Evolutionary conservation across 2,113 vertebrate species (phyloP).

Genomic region (Gorilla gorilla): DNA sequence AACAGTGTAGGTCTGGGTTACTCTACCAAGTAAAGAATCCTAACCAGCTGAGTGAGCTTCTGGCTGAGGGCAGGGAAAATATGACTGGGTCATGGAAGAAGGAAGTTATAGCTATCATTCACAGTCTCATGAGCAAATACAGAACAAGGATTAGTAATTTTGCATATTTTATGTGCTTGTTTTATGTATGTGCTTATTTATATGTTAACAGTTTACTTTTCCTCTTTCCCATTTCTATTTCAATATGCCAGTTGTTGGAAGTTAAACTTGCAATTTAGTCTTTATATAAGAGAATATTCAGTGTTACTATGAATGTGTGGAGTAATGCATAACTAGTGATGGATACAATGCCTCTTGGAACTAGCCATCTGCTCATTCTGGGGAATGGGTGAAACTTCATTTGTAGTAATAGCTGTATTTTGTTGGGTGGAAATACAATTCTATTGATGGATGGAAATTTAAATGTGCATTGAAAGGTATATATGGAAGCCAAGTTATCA

Average conservation of each 20-base stretch:
- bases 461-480: neutral
- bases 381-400: neutral
- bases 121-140: neutral
- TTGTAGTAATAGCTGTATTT: neutral
- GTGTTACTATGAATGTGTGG: neutral
- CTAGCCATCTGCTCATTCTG: neutral
- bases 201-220: neutral
- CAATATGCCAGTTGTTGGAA: neutral
- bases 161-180: neutral
- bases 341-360: neutral
- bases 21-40: neutral
- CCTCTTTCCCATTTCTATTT: neutral
- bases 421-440: neutral
- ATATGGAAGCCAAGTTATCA: neutral
- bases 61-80: neutral
- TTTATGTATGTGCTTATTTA: neutral
- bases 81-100: neutral
- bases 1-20: neutral
- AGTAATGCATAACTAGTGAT: neutral
- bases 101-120: neutral
- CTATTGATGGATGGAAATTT: neutral
- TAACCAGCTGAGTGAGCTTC: neutral
- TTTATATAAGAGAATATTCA: slow-evolving; percentile 1
- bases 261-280: neutral
- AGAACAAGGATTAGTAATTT: neutral